Evolutionary conservation across 1,140 invertebrate genomes (phyloP), one percentile per base, ranked within the genome.

Genomic region (Adelges cooleyi): DNA sequence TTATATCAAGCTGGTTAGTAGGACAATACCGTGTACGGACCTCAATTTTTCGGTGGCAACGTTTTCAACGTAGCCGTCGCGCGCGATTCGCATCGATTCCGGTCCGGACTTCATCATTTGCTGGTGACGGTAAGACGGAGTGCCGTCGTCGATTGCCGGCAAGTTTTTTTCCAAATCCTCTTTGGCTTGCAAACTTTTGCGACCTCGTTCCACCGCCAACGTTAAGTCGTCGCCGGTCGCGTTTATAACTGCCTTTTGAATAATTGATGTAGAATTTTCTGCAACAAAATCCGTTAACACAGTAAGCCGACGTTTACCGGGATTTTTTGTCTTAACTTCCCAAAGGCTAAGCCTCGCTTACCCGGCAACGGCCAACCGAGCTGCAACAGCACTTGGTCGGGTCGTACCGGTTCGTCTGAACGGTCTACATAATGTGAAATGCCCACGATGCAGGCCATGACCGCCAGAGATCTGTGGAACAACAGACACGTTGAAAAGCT

Each of bases 91-190:
- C 15, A 80, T 79, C 0, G 85, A 80, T 25, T 76, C 75, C 0
- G 74, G 71, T 18, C 78, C 78, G 0, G 83, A 85, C 52, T 79
- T 80, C 1, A 86, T 76, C 0, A 84, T 83, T 29, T 80, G 77
- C 70, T 86, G 86, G 59, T 87, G 86, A 33, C 82, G 78, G 38
- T 78, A 81, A 17, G 84, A 81, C 1, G 86, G 84, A 5, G 81
- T 82, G 42, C 82, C 76, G 13, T 36, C 42, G 15, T 54, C 40
- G 38, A 66, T 66, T 29, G 67, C 44, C 18, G 42, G 15, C 6
- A 66, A 65, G 17, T 53, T 65, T 46, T 50, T 75, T 70, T 87
- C 84, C 1, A 81, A 75, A 27, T 75, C 72, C 36, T 77, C 74
- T 10, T 81, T 75, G 13, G 78, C 73, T 2, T 74, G 71, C 13